Conservation (phyloP, 2,888 invertebrate species). For the Sinohyriopsis cumingii region DNA sequence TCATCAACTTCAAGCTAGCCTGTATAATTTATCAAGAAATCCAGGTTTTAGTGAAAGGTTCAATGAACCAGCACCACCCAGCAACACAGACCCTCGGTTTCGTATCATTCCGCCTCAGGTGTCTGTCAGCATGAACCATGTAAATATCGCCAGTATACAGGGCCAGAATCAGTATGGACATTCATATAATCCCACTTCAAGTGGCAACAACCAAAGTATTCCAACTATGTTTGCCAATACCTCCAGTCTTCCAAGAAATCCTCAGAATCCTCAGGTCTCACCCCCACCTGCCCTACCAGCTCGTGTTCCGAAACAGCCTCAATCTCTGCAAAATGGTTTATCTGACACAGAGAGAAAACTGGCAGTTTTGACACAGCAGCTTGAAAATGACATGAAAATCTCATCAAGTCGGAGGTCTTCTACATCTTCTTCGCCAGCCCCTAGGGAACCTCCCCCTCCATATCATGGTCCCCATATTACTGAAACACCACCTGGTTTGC, state of each 20-base stretch:
- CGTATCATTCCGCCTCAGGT: constrained; percentile 47
- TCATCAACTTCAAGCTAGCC: constrained; percentile 32
- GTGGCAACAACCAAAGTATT: constrained; percentile 25
- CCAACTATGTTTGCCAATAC: constrained; percentile 29
- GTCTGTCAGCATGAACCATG: constrained; percentile 30
- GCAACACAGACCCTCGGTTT: constrained; percentile 53
- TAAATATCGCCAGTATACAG: constrained; percentile 19
- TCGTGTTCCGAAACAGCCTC: constrained; percentile 51
- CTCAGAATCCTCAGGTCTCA: constrained; percentile 29
- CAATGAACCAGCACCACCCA: constrained; percentile 57
- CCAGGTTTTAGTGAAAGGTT: constrained; percentile 49
- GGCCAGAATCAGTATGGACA: constrained; percentile 6
- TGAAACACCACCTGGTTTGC: constrained; percentile 50
- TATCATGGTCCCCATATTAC: constrained; percentile 70
- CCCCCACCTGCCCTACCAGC: constrained; percentile 55
- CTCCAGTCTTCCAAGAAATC: constrained; percentile 17
- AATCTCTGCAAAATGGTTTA: constrained; percentile 40
- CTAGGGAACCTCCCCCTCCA: constrained; percentile 63
- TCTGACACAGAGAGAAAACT: constrained; percentile 64
- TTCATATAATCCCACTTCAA: constrained; percentile 5
- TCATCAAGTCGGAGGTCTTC: constrained; percentile 42
- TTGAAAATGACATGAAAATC: constrained; percentile 59
- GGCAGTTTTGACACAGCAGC: constrained; percentile 65
- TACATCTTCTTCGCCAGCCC: constrained; percentile 32
- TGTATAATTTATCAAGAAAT: constrained; percentile 18